Evolutionary conservation across 2,113 vertebrate species (phyloP).

Genomic region (Tetrao urogallus): DNA sequence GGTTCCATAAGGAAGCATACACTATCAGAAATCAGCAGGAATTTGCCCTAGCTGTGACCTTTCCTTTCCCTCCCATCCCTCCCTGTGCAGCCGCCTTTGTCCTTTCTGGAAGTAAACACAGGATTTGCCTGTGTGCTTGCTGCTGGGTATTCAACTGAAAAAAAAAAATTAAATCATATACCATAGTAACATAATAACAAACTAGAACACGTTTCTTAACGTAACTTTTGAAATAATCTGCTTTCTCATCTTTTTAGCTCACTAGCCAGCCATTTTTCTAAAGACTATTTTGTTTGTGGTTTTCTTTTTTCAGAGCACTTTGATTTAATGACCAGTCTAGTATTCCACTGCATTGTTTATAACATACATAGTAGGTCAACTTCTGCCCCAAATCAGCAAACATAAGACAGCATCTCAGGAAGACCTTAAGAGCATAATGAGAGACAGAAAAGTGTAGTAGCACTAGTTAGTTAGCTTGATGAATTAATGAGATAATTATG

Average conservation of each 20-base stretch:
- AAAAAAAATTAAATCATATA: background rate
- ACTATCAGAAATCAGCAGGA: background rate
- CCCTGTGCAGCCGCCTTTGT: background rate
- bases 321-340: background rate
- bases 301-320: background rate
- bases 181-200: fast-evolving
- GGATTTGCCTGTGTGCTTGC: background rate
- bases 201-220: background rate
- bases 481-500: background rate
- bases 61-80: background rate
- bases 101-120: background rate
- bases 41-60: background rate
- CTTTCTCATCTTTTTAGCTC: background rate
- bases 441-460: background rate
- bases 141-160: background rate
- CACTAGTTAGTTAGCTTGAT: background rate
- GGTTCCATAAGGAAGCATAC: background rate
- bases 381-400: background rate
- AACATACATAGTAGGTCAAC: background rate
- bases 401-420: background rate
- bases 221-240: background rate
- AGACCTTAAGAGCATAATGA: background rate
- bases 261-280: background rate
- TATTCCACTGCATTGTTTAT: background rate
- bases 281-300: background rate